phyloP scores from a whole-genome alignment of 2,113 vertebrate species.

The Benitochromis conjunctus region DNA sequence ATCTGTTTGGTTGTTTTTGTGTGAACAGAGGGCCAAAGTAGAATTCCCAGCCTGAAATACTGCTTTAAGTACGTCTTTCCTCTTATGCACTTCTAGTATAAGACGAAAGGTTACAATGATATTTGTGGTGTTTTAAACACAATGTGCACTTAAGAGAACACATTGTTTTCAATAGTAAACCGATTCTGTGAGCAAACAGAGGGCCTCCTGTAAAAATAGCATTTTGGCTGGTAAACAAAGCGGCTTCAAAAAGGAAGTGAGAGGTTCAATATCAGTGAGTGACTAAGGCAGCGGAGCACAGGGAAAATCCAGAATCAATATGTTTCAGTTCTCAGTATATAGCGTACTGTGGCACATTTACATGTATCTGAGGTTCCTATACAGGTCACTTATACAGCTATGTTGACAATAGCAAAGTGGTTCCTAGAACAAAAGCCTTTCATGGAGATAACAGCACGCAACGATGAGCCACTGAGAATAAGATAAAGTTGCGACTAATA shows the following conservation, averaged over 20 bases:
- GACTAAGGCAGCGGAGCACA: conserved; percentile 24
- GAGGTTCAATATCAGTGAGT: conserved; percentile 76
- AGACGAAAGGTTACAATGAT: not conserved
- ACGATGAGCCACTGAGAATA: not conserved
- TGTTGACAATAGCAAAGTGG: not conserved
- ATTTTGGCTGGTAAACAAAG: conserved; percentile 82
- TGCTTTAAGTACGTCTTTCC: not conserved
- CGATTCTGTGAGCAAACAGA: conserved; percentile 8
- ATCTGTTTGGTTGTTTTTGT: not conserved
- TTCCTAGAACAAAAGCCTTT: not conserved
- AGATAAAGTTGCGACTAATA: not conserved
- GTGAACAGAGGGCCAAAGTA: not conserved
- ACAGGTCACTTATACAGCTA: not conserved
- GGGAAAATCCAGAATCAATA: conserved; percentile 45
- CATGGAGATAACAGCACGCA: not conserved
- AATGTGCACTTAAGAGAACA: not conserved
- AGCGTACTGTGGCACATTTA: not conserved
- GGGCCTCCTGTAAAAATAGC: conserved; percentile 80
- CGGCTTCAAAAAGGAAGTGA: conserved; percentile 89
- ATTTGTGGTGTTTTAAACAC: not conserved
- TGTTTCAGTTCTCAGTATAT: conserved; percentile 13
- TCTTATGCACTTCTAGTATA: not conserved
- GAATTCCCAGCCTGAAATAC: not conserved
- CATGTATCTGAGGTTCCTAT: conserved; percentile 15
- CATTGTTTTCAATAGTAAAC: conserved; percentile 14